Base-by-base conservation (phyloP, 2,888 invertebrate genomes). In the Cataglyphis rosenhaueri region DNA sequence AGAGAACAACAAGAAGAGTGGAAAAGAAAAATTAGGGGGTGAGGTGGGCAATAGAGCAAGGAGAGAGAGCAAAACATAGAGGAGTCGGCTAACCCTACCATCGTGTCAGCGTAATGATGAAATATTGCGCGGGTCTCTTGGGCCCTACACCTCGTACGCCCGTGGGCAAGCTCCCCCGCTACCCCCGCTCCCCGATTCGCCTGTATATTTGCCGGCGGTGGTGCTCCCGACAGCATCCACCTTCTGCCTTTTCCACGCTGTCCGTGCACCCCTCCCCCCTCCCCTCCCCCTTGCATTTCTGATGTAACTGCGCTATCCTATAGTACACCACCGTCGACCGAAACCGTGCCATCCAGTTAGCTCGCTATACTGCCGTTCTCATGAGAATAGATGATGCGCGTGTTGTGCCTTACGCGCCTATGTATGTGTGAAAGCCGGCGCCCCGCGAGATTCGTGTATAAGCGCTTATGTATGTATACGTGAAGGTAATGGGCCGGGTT, bases 61-160 rank as follows among this genome's bases (percentile, higher is more conserved):
- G 82, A 71, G 84, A 76, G 73, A 74, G 86, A 85, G 86, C 78
- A 79, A 79, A 79, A 79, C 78, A 79, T 44, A 79, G 48, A 48
- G 71, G 84, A 88, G 78, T 74, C 86, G 88, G 89, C 91, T 92
- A 93, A 93, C 93, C 93, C 93, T 93, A 93, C 91, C 92, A 84
- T 90, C 91, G 87, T 92, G 94, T 94, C 93, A 91, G 91, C 83
- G 90, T 94, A 94, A 94, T 94, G 94, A 94, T 94, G 94, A 94
- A 94, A 94, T 94, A 94, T 94, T 92, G 92, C 92, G 86, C 84
- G 82, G 87, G 86, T 91, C 86, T 87, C 90, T 87, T 55, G 90
- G 90, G 90, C 86, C 90, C 90, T 75, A 78, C 48, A 52, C 83
- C 85, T 81, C 88, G 68, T 87, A 90, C 86, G 78, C 84, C 86